These are phyloP conservation scores for Sander vitreus DNA, from an alignment of 2,113 vertebrate genomes.

Conservation along the genomic window DNA sequence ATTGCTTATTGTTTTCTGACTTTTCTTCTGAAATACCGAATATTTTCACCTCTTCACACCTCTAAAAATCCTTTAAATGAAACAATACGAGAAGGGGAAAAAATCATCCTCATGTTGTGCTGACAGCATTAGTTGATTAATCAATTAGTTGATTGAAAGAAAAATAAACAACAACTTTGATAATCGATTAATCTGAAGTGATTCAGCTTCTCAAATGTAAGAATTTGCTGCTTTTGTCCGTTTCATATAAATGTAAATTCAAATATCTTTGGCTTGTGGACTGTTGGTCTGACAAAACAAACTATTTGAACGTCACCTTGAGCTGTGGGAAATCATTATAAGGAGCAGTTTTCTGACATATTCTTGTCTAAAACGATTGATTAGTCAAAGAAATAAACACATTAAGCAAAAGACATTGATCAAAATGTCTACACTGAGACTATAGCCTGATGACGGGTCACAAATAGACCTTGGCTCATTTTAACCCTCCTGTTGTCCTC, in stretches of 20 bases:
- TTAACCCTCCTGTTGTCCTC: too few relatives aligned
- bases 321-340: too few relatives aligned
- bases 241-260: not conserved
- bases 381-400: not conserved
- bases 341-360: not conserved
- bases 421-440: not conserved
- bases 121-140: not conserved
- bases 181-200: too few relatives aligned
- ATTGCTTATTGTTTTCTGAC: too few relatives aligned
- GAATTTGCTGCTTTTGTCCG: not conserved
- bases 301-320: not conserved
- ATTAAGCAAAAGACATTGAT: not conserved
- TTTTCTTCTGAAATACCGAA: not conserved
- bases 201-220: not conserved
- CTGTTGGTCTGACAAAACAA: not conserved
- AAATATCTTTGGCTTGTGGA: constrained; percentile 5
- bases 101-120: not conserved
- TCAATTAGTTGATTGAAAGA: not conserved
- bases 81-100: too few relatives aligned
- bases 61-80: too few relatives aligned
- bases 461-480: too few relatives aligned
- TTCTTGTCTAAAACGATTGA: not conserved
- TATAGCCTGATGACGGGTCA: not conserved
- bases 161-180: not conserved
- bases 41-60: not conserved